Evolutionary conservation across 2,888 invertebrate genomes (phyloP), one percentile per base, ranked within the genome.

Genomic region (Timema cristinae): DNA sequence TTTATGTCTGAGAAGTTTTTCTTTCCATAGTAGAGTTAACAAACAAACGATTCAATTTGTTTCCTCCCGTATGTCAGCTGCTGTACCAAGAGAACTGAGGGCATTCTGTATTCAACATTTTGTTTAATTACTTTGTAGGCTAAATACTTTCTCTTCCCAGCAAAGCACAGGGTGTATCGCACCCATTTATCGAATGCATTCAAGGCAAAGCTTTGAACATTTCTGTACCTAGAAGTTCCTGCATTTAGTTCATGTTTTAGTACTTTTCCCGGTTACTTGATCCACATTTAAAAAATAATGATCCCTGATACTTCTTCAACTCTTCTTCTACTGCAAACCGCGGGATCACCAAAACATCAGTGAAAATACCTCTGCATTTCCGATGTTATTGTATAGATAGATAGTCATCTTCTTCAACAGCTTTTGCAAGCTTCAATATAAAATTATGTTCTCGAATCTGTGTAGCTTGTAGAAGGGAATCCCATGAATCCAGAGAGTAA

Each of bases 31-130:
- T 56, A 56, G 6, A 56, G 7, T 16, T 6, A 16, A 56, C 56
- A 56, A 56, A 56, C n/a, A 56, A 56, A 56, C 11, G 56, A 15
- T 10, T 56, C 6, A 56, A 6, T 7, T 16, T 56, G 56, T 56
- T 56, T 56, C 56, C 6, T 56, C 56, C 16, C n/a, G 56, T 56
- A 56, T 56, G 56, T 56, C 56, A 6, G 56, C 56, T 56, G n/a
- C 56, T 15, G 6, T 56, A 56, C 56, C 6, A 56, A 56, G 56
- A 56, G 7, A 15, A 56, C 56, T 56, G 6, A 56, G 6, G 10
- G 7, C 56, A 56, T 10, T 56, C 10, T 10, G 56, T 56, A 10
- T 56, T 6, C 56, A 6, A 56, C 6, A 56, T 56, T 56, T 56
- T 6, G 56, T 6, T 56, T 56, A 7, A 7, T 7, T 7, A 56